Conservation (phyloP, 2,797 vertebrate genomes). For the Coregonus suidteri region DNA sequence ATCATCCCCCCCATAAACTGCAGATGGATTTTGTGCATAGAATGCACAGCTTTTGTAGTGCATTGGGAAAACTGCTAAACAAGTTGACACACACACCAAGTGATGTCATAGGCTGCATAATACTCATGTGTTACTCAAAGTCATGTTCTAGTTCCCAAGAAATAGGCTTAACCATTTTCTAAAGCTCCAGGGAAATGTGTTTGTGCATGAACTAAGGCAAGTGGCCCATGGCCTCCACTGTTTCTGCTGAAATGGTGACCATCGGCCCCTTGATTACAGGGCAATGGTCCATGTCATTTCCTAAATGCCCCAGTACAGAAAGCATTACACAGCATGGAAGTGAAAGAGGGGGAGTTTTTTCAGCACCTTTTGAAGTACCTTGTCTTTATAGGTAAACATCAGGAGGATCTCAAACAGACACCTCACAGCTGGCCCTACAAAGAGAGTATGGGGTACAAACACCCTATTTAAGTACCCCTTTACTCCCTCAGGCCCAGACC, state of each 20-base stretch:
- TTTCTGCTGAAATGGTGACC: constrained; percentile 36
- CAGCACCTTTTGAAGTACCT: constrained; percentile 17
- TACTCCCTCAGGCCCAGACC: constrained; percentile 16
- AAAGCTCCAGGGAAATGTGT: neutral
- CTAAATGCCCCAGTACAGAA: constrained; percentile 59
- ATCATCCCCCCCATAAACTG: neutral
- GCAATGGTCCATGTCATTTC: constrained; percentile 56
- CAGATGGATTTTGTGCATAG: neutral
- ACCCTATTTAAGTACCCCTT: constrained; percentile 1
- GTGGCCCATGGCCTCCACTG: neutral
- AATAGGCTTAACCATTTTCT: constrained; percentile 4
- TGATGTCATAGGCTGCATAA: neutral
- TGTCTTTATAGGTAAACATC: constrained; percentile 11
- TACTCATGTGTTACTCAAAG: neutral
- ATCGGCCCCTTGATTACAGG: constrained; percentile 70
- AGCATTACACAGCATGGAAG: constrained; percentile 49
- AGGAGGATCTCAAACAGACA: constrained; percentile 13
- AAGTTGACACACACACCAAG: neutral
- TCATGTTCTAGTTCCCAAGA: constrained; percentile 54
- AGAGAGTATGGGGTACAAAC: constrained; percentile 52
- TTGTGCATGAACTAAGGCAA: constrained; percentile 8
- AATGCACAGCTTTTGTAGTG: neutral
- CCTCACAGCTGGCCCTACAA: constrained; percentile 69
- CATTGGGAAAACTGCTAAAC: neutral
- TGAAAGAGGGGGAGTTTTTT: neutral